These are phyloP conservation scores for Periphyllus acericola DNA, from an alignment of 2,888 invertebrate species.

Conservation along the genomic window DNA sequence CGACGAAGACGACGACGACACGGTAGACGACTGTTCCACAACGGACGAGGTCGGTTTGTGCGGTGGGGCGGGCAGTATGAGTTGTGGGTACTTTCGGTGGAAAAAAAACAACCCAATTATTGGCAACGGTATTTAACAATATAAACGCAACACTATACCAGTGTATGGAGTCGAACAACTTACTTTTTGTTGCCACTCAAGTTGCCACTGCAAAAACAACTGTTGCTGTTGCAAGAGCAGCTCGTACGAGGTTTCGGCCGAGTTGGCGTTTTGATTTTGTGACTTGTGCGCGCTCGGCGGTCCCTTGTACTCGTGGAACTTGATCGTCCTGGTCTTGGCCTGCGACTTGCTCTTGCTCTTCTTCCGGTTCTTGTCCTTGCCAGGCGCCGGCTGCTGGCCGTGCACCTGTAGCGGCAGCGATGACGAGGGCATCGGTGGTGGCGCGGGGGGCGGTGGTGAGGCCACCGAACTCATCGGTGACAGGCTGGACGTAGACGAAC, in stretches of 20 bases:
- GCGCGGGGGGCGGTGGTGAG: slow-evolving; percentile 67
- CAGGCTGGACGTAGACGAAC: slow-evolving; percentile 73
- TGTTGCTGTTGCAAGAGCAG: slow-evolving; percentile 93
- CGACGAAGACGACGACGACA: slow-evolving; percentile 69
- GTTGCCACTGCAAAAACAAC: slow-evolving; percentile 85
- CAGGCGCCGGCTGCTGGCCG: slow-evolving; percentile 69
- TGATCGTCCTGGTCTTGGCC: slow-evolving; percentile 87
- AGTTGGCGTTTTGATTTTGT: slow-evolving; percentile 70
- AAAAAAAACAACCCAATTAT: slow-evolving; percentile 31
- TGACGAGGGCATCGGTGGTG: slow-evolving; percentile 61
- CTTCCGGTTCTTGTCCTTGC: slow-evolving; percentile 83
- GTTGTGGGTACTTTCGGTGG: slow-evolving; percentile 75
- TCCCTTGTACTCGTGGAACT: slow-evolving; percentile 97
- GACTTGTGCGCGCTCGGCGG: slow-evolving; percentile 89
- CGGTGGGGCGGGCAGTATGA: slow-evolving; percentile 80
- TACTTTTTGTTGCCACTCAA: slow-evolving; percentile 82
- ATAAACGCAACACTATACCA: not conserved
- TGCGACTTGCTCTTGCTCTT: slow-evolving; percentile 78
- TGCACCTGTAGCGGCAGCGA: slow-evolving; percentile 65
- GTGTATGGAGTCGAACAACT: not conserved
- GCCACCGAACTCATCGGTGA: slow-evolving; percentile 68
- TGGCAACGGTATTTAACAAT: slow-evolving; percentile 28
- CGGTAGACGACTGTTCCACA: slow-evolving; percentile 75
- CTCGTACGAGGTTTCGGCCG: slow-evolving; percentile 87
- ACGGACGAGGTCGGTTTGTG: slow-evolving; percentile 70